These are phyloP conservation scores for Festucalex cinctus DNA, from an alignment of 2,113 vertebrate genomes.

Conservation along the genomic window DNA sequence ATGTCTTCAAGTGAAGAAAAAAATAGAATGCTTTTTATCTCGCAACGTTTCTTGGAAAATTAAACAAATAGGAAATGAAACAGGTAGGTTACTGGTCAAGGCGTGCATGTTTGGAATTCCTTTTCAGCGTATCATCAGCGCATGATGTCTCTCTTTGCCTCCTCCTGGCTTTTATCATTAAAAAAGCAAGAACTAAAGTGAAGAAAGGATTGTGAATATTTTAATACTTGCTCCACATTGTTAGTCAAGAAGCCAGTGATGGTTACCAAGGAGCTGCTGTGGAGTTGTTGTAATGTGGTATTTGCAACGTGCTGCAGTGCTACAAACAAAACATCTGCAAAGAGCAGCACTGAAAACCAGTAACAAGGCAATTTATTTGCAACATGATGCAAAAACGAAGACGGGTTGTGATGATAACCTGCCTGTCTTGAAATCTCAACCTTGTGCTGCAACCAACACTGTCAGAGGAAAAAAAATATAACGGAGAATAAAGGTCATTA, in stretches of 20 bases:
- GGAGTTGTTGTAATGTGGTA: conserved; percentile 11
- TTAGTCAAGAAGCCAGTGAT: conserved; percentile 37
- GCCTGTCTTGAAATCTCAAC: conserved; percentile 20
- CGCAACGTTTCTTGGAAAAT: conserved; percentile 11
- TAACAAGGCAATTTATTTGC: not conserved
- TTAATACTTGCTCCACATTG: conserved; percentile 37
- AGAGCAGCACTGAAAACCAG: not conserved
- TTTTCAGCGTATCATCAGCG: not conserved
- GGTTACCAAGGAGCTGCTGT: conserved; percentile 17
- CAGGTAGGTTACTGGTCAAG: not conserved
- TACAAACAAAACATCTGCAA: conserved; percentile 6
- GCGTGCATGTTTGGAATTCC: not conserved
- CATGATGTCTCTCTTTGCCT: too few relatives aligned
- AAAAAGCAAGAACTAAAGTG: conserved; percentile 34
- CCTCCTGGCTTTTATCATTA: conserved; percentile 48
- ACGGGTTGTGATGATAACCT: conserved; percentile 8
- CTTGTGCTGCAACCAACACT: conserved; percentile 31
- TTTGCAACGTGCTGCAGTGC: conserved; percentile 5
- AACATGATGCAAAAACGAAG: not conserved
- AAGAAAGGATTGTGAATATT: conserved; percentile 50
- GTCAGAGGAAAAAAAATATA: conserved; percentile 43
- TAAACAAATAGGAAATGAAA: conserved; percentile 19
- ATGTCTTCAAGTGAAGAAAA: conserved; percentile 19
- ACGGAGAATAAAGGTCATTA: conserved; percentile 40
- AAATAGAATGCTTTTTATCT: conserved; percentile 22